phyloP scores from a whole-genome alignment of 1,140 invertebrate species.

The Cotesia typhae region DNA sequence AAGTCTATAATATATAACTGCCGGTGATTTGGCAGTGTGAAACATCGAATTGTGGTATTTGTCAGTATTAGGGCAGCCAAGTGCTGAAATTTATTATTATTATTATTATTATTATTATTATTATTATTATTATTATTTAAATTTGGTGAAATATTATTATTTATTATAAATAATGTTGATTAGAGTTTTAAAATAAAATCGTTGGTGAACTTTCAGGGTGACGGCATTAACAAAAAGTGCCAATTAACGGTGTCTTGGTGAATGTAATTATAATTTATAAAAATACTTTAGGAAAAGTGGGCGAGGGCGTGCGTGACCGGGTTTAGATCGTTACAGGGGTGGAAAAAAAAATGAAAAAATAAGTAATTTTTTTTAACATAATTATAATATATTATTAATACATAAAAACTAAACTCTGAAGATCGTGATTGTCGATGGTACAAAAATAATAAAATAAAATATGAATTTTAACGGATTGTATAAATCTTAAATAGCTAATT shows the following conservation, averaged over 20 bases:
- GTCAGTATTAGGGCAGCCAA: too few relatives aligned
- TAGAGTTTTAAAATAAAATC: neutral
- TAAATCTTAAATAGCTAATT: too few relatives aligned
- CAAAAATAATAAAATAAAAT: constrained; percentile 2
- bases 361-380: neutral
- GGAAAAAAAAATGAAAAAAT: neutral
- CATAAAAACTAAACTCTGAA: neutral
- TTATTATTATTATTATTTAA: constrained; percentile 5
- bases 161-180: neutral
- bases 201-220: neutral
- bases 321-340: constrained; percentile 18
- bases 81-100: constrained; percentile 9
- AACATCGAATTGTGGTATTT: constrained; percentile 28
- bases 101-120: neutral
- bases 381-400: too few relatives aligned
- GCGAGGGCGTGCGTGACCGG: constrained; percentile 31
- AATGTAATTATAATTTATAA: constrained; percentile 19
- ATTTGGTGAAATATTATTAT: neutral
- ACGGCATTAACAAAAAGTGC: constrained; percentile 20
- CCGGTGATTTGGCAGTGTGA: constrained; percentile 32
- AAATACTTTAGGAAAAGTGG: constrained; percentile 19
- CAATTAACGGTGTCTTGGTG: constrained; percentile 30
- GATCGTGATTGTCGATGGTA: neutral
- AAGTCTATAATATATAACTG: constrained; percentile 13
- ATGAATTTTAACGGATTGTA: too few relatives aligned